These are phyloP conservation scores for Columba janthina DNA, from an alignment of 2,113 vertebrate genomes.

Conservation along the genomic window DNA sequence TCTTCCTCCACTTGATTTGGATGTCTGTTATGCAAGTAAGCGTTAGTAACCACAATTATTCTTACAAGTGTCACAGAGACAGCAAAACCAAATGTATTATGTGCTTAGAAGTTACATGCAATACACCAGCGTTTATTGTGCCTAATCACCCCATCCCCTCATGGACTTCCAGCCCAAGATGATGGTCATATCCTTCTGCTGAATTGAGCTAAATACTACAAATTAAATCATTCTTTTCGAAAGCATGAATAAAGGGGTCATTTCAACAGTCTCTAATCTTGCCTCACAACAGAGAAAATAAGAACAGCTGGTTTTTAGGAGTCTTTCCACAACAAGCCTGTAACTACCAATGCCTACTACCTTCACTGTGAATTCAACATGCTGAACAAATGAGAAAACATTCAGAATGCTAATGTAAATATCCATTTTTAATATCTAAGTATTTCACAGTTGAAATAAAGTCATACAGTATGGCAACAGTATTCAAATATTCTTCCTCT, in stretches of 20 bases:
- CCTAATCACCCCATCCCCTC: not conserved
- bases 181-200: not conserved
- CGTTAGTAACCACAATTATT: not conserved
- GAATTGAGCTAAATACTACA: not conserved
- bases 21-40: not conserved
- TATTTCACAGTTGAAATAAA: not conserved
- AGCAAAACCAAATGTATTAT: not conserved
- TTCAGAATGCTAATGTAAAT: not conserved
- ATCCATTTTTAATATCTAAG: not conserved
- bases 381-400: not conserved
- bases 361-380: not conserved
- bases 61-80: not conserved
- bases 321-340: not conserved
- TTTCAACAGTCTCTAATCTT: not conserved
- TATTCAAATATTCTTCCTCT: not conserved
- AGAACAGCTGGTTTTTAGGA: not conserved
- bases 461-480: not conserved
- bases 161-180: not conserved
- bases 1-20: not conserved
- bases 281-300: not conserved
- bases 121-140: not conserved
- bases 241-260: not conserved
- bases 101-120: not conserved
- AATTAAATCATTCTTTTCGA: not conserved
- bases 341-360: not conserved